A percentile compares a stretch with the other conserved stretches of the same genome.
Conservation (phyloP, 2,113 vertebrate species). For the Dolichotis patagonum region DNA sequence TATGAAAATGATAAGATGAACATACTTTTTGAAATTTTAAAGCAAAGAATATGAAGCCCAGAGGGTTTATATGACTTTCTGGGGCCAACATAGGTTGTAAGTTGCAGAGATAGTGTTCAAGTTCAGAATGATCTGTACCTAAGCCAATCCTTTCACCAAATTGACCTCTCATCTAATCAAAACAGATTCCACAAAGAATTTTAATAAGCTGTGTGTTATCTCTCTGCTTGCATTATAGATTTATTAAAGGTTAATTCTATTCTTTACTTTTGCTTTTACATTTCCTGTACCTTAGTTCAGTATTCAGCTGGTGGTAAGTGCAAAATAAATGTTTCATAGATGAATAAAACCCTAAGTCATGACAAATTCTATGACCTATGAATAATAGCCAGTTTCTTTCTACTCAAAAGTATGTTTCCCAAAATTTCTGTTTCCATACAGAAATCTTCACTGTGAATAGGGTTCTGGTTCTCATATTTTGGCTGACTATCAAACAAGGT, state of each 20-base stretch:
- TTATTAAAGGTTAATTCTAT: conserved; percentile 19
- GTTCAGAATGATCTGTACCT: not conserved
- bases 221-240: not conserved
- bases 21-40: not conserved
- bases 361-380: not conserved
- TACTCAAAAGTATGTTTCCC: not conserved
- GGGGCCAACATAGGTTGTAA: not conserved
- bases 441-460: not conserved
- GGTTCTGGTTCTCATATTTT: not conserved
- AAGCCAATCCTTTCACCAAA: not conserved
- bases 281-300: not conserved
- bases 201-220: not conserved
- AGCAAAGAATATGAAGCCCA: not conserved
- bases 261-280: conserved; percentile 18
- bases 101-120: not conserved
- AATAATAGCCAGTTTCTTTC: not conserved
- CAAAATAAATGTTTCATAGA: not conserved
- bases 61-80: not conserved
- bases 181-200: not conserved
- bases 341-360: conserved; percentile 17
- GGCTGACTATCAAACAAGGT: not conserved
- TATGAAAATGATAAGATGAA: not conserved
- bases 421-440: not conserved
- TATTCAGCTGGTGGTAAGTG: not conserved
- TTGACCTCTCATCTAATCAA: not conserved